Evolutionary conservation across 1,140 invertebrate species (phyloP), one percentile per base, ranked within the genome.

Genomic region (Nilaparvata lugens): DNA sequence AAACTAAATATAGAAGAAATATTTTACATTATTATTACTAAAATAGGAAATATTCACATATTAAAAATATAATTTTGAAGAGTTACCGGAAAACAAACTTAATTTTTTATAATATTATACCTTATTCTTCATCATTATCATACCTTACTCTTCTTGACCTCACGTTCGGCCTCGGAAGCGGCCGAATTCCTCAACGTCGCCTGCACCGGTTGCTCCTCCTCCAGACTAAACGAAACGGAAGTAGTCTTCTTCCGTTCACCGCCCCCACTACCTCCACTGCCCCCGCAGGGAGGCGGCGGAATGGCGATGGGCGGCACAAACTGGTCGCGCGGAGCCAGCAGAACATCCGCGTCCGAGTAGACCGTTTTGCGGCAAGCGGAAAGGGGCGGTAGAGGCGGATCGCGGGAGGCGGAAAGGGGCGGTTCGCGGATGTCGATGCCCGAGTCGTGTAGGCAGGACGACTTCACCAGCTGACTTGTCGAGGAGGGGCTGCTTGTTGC

Each of bases 301-400:
- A 83, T 74, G 57, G 86, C 85, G 62, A 89, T 83, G 11, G 88
- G 88, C 60, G 89, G 88, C 52, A 90, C 85, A 85, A 88, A 91
- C 62, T 89, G 87, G 18, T 62, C 64, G 18, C 64, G 61, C 45
- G 86, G 84, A 18, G 86, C 88, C 64, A 90, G 76, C 43, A 91
- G 86, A 67, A 91, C 89, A 72, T 91, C 88, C 48, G 88, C 88
- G 73, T 91, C 89, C 62, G 87, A 89, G 73, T 89, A 90, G 61
- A 81, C 79, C 13, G 62, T 65, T 61, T 70, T 70, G 45, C 63
- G 61, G 1, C 73, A 74, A 28, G 78, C 73, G 64, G 74, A 75
- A n/a, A 48, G 48, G 19, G 74, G 73, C 63, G 76, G 70, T 69
- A 75, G 78, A 58, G 84, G 83, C 31, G 55, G 23, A 62, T 35